Base-by-base conservation (phyloP, 37 sponge, comb jelly and placozoan genomes). In the Spongilla lacustris region DNA sequence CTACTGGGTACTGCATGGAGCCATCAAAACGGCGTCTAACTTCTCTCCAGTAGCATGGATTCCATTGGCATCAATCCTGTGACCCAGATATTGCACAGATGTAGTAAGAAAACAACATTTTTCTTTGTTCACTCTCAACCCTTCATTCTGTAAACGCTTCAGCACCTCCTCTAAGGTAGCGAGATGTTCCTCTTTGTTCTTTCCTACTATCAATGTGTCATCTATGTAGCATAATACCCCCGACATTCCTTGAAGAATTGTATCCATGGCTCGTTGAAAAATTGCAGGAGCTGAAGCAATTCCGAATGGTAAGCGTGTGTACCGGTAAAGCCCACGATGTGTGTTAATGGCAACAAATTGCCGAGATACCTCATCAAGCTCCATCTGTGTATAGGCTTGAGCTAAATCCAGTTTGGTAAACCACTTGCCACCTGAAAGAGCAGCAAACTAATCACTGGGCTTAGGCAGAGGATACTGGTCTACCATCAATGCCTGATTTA, bases 341-440 rank as follows among this genome's bases (percentile, higher is more conserved):
- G 82, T 81, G 82, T 69, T 69, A 26, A 81, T 69, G 36, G 82
- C 35, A 9, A 32, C 35, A 69, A 69, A 81, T 4, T 30, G 37
- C 48, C 11, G 21, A 32, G 73, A 72, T 72, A 13, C 29, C 17
- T 24, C 73, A 24, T 72, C 82, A 22, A 81, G 17, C 17, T 3
- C 33, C 25, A 72, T 0, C 29, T 66, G 80, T 46, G 21, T 30
- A 31, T 80, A 48, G 73, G 85, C 90, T 4, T 71, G 73, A 17
- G 83, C 31, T 14, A 89, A 31, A 28, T 89, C 89, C 23, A 89
- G 41, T 31, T 78, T 79, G 21, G 90, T 37, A 34, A 89, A 89
- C 24, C 36, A 27, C 10, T 84, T 30, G 3, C 85, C 90, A 9
- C 85, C 75, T 4, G 50, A 37, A 14, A 89, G 24, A 3, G 74